phyloP scores from a whole-genome alignment of 2,888 invertebrate genomes.

The Drosophila siamana region DNA sequence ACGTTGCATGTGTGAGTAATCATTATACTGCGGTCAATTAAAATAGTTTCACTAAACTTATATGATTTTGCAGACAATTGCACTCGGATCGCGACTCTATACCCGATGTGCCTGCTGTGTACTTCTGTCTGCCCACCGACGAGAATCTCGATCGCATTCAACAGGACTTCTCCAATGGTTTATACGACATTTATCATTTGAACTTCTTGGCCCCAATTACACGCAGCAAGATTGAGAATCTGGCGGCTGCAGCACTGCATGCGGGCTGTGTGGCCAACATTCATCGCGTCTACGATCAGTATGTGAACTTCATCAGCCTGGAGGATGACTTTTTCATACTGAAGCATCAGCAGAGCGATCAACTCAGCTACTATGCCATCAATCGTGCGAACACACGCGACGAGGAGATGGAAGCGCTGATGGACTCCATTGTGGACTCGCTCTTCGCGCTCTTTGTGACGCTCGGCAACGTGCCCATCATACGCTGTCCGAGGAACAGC shows the following conservation, averaged over 20 bases:
- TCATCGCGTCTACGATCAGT: constrained; percentile 98
- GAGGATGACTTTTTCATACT: constrained; percentile 99
- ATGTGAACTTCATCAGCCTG: constrained; percentile 98
- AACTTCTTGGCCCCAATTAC: constrained; percentile 99
- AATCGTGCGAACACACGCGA: constrained; percentile 97
- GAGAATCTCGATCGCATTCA: constrained; percentile 98
- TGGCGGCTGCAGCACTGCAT: constrained; percentile 96
- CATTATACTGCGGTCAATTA: background rate
- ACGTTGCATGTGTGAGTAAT: constrained; percentile 96
- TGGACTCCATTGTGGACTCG: constrained; percentile 97
- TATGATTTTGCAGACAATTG: constrained; percentile 88
- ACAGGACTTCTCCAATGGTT: constrained; percentile 94
- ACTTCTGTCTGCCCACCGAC: constrained; percentile 98
- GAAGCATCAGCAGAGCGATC: constrained; percentile 96
- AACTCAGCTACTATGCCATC: constrained; percentile 97
- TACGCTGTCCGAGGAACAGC: constrained; percentile 93
- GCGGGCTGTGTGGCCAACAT: constrained; percentile 96
- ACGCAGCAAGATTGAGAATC: constrained; percentile 96
- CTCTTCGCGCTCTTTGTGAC: constrained; percentile 99
- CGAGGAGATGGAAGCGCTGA: constrained; percentile 96
- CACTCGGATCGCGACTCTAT: constrained; percentile 96
- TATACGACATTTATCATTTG: constrained; percentile 97
- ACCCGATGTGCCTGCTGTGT: constrained; percentile 99
- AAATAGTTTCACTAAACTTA: background rate
- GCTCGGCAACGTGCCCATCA: constrained; percentile 90